phyloP scores from a whole-genome alignment of 2,797 vertebrate species.

The Aulostomus chinensis region DNA sequence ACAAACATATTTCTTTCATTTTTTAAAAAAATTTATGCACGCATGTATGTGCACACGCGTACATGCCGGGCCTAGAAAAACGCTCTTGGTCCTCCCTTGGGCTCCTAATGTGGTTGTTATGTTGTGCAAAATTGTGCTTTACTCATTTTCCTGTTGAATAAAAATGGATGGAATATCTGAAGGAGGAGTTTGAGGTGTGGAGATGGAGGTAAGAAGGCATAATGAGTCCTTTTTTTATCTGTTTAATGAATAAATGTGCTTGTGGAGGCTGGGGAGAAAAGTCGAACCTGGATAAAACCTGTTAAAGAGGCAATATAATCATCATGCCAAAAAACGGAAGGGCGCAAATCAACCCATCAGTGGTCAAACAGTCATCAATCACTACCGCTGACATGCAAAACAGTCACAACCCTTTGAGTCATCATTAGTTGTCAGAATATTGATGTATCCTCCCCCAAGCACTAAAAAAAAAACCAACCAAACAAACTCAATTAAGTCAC shows the following conservation, averaged over 20 bases:
- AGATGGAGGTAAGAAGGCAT: constrained; percentile 21
- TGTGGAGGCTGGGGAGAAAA: too few species aligned
- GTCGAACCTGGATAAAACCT: constrained; percentile 1
- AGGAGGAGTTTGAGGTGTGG: constrained; percentile 18
- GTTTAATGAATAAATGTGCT: constrained; percentile 42
- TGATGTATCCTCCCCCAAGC: constrained; percentile 16
- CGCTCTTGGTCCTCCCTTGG: constrained; percentile 15
- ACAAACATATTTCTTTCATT: too few species aligned
- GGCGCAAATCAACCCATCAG: constrained; percentile 57
- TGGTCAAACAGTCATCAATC: constrained; percentile 52
- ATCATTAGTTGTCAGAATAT: constrained; percentile 39
- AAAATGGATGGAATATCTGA: constrained; percentile 21
- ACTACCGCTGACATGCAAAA: constrained; percentile 60
- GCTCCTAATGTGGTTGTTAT: constrained; percentile 24
- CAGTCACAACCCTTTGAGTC: constrained; percentile 39
- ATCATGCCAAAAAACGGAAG: constrained; percentile 57
- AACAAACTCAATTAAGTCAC: constrained; percentile 35
- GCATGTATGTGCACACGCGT: constrained; percentile 2
- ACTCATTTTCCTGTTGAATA: constrained; percentile 17
- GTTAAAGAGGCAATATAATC: constrained; percentile 27
- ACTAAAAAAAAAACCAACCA: too few species aligned
- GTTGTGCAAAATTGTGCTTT: constrained; percentile 55
- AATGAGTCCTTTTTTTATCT: constrained; percentile 48
- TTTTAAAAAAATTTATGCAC: too few species aligned
- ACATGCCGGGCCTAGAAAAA: too few species aligned